Conservation (phyloP, 2,797 vertebrate species). For the Ctenosaura bakeri region DNA sequence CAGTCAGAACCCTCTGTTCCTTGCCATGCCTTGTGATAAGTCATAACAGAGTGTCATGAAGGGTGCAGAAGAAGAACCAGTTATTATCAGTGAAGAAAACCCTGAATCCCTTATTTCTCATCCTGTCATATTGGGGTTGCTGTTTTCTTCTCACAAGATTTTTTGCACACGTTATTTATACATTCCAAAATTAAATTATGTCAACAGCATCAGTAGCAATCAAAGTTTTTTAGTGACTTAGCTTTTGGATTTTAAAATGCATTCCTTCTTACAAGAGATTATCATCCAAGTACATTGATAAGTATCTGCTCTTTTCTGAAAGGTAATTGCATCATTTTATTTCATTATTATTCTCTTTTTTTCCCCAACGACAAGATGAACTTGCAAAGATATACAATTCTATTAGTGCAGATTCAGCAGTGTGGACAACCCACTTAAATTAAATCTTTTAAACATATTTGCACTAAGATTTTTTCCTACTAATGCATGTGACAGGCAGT, state of each 20-base stretch:
- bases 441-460: conserved; percentile 27
- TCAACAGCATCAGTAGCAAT: neutral
- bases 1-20: neutral
- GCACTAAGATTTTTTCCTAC: conserved; percentile 19
- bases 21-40: neutral
- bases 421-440: conserved; percentile 19
- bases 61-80: neutral
- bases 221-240: neutral
- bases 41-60: neutral
- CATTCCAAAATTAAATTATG: neutral
- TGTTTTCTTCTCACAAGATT: neutral
- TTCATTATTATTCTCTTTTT: conserved; percentile 5
- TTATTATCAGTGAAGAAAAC: neutral
- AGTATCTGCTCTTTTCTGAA: conserved; percentile 18
- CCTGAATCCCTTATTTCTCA: neutral
- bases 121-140: neutral
- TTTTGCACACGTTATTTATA: neutral
- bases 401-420: neutral
- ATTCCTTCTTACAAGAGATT: conserved; percentile 13
- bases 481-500: conserved; percentile 13
- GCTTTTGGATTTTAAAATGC: conserved; percentile 21
- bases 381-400: neutral
- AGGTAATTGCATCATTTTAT: neutral
- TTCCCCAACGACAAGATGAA: neutral
- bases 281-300: neutral